Evolutionary conservation across 2,113 vertebrate genomes (phyloP), one percentile per base, ranked within the genome.

Genomic region (Delphinapterus leucas): DNA sequence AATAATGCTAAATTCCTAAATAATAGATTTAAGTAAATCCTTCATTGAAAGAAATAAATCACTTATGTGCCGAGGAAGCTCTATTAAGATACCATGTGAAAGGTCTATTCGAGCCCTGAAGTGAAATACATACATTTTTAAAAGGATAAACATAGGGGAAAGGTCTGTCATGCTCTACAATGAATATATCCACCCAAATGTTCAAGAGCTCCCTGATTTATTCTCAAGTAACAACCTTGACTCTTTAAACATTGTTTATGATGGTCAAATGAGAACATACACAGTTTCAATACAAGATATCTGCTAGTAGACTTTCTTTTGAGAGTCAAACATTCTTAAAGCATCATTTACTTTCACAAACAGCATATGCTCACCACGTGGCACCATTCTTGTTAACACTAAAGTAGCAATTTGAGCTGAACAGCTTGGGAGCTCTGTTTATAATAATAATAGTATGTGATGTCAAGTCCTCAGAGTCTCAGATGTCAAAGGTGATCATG

Each of bases 401-500:
- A 25, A 38, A 97, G 92, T 38, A 97, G 97, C 90, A 93, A 87
- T 55, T 87, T 94, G 49, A 49, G 95, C 70, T 95, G 49, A 95
- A 95, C 91, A 91, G 82, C 61, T 96, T 79, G 47, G 65, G 85
- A 97, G 58, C 94, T 97, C 97, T 97, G 68, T 81, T 95, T 47
- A 21, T 76, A 92, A 98, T 98, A 98, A 97, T 79, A 96, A 82
- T 79, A 92, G n/a, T 93, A 97, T 0, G 55, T 25, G 93, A 97
- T 98, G 88, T 95, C 92, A 93, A 90, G 92, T 92, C 83, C 96
- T 97, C 81, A 31, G 96, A 73, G 3, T 3, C 10, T 88, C 88
- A 77, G 13, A 98, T 95, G 97, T 95, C 97, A 98, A 96, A 98
- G 97, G 98, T 95, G 98, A 97, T 86, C 91, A 80, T 65, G 92